A percentile compares a stretch with the other conserved stretches of the same genome.
These are phyloP conservation scores for Drosophila eugracilis DNA, from an alignment of 1,140 invertebrate species.

Conservation along the genomic window DNA sequence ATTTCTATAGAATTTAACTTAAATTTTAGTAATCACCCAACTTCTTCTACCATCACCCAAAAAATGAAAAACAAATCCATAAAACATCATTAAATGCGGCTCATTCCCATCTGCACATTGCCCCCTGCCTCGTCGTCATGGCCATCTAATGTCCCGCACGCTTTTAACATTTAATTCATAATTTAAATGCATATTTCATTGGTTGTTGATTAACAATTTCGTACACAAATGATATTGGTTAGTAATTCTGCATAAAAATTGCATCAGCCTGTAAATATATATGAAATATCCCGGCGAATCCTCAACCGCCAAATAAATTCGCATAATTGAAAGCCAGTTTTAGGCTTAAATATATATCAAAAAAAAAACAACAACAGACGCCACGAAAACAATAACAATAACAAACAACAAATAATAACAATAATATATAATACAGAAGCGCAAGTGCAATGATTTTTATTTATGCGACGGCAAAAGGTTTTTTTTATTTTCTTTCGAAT, in stretches of 20 bases:
- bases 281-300: slow-evolving; percentile 25
- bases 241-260: slow-evolving; percentile 81
- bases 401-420: slow-evolving; percentile 58
- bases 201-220: slow-evolving; percentile 61
- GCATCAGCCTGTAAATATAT: slow-evolving; percentile 67
- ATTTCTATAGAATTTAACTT: not conserved
- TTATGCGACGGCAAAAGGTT: slow-evolving; percentile 58
- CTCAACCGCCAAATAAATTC: slow-evolving; percentile 39
- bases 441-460: slow-evolving; percentile 78
- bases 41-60: not conserved
- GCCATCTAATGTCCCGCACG: slow-evolving; percentile 59
- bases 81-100: slow-evolving; percentile 44
- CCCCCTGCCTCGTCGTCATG: slow-evolving; percentile 44
- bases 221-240: slow-evolving; percentile 56
- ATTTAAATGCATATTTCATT: slow-evolving; percentile 75
- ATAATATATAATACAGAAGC: slow-evolving; percentile 68
- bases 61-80: slow-evolving; percentile 41
- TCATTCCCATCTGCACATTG: slow-evolving; percentile 58
- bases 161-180: slow-evolving; percentile 74
- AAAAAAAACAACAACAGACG: slow-evolving; percentile 9
- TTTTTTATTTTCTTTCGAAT: slow-evolving; percentile 31
- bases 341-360: slow-evolving; percentile 49
- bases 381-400: slow-evolving; percentile 37
- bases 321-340: slow-evolving; percentile 78
- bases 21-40: not conserved